phyloP scores from a whole-genome alignment of 2,113 vertebrate genomes.

The Saguinus midas region DNA sequence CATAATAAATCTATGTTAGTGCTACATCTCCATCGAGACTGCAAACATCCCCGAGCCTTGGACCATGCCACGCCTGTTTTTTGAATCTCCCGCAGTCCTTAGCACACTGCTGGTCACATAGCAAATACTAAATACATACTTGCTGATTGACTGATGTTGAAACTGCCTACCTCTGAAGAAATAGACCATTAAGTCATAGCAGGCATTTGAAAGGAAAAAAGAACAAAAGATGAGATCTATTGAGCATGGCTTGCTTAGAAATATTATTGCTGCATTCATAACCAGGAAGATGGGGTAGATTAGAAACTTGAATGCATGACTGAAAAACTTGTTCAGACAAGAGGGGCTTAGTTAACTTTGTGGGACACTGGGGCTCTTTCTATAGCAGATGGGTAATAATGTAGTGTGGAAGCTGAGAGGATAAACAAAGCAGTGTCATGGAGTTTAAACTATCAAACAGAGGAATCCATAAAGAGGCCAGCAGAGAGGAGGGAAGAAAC shows the following conservation, averaged over 20 bases:
- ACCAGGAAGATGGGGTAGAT: slow-evolving; percentile 20
- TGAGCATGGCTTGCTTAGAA: slow-evolving; percentile 40
- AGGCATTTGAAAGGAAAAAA: slow-evolving; percentile 20
- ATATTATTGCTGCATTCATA: slow-evolving; percentile 6
- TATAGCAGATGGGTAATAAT: slow-evolving; percentile 46
- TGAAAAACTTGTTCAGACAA: slow-evolving; percentile 55
- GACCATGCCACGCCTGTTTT: neutral
- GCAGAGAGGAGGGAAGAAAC: slow-evolving; percentile 35
- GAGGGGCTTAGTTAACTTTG: slow-evolving; percentile 44
- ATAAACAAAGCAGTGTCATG: slow-evolving; percentile 55
- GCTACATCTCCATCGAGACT: neutral
- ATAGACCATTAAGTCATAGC: neutral
- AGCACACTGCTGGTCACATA: neutral
- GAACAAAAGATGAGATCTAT: slow-evolving; percentile 17
- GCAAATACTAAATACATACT: slow-evolving; percentile 23
- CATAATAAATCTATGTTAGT: neutral
- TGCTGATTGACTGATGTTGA: neutral
- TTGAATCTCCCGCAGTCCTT: neutral
- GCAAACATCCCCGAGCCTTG: neutral
- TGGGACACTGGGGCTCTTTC: slow-evolving; percentile 39
- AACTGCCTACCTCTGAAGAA: slow-evolving; percentile 10
- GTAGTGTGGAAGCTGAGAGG: slow-evolving; percentile 41
- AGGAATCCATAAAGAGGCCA: slow-evolving; percentile 56
- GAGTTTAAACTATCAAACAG: slow-evolving; percentile 54
- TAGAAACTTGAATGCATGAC: slow-evolving; percentile 17